Conservation (phyloP, 2,113 vertebrate genomes). For the Poeciliopsis retropinna region DNA sequence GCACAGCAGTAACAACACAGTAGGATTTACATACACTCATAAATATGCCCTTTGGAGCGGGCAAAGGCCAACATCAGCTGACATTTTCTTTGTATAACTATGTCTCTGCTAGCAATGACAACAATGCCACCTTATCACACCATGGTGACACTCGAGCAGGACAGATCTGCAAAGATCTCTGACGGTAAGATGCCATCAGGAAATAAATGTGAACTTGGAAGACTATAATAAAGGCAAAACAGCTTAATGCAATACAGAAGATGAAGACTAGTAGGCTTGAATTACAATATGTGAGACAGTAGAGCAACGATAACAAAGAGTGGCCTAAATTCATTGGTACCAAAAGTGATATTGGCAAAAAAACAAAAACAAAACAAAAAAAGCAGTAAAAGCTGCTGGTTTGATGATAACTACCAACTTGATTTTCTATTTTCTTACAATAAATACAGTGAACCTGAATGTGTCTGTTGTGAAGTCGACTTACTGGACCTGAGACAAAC, state of each 20-base stretch:
- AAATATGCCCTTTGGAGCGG: conserved; percentile 57
- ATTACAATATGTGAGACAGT: too few relatives aligned
- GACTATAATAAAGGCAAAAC: conserved; percentile 12
- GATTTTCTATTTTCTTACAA: too few relatives aligned
- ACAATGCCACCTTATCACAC: conserved; percentile 39
- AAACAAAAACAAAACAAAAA: too few relatives aligned
- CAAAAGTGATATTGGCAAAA: too few relatives aligned
- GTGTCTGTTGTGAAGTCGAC: too few relatives aligned
- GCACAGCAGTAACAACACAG: conserved; percentile 63
- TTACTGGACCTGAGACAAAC: too few relatives aligned
- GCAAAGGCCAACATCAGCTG: conserved; percentile 62
- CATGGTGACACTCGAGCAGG: conserved; percentile 25
- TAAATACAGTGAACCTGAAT: too few relatives aligned
- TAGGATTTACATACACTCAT: conserved; percentile 74
- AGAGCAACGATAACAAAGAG: too few relatives aligned
- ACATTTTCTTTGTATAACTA: conserved; percentile 50
- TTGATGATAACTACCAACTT: too few relatives aligned
- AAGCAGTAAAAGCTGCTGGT: too few relatives aligned
- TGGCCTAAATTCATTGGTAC: background rate
- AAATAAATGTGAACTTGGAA: conserved; percentile 24
- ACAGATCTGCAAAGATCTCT: conserved; percentile 21
- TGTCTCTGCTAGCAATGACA: conserved; percentile 65
- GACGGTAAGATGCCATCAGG: conserved; percentile 15
- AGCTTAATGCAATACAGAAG: background rate
- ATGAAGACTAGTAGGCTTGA: background rate